phyloP scores from a whole-genome alignment of 2,113 vertebrate species.

The Collichthys lucidus region DNA sequence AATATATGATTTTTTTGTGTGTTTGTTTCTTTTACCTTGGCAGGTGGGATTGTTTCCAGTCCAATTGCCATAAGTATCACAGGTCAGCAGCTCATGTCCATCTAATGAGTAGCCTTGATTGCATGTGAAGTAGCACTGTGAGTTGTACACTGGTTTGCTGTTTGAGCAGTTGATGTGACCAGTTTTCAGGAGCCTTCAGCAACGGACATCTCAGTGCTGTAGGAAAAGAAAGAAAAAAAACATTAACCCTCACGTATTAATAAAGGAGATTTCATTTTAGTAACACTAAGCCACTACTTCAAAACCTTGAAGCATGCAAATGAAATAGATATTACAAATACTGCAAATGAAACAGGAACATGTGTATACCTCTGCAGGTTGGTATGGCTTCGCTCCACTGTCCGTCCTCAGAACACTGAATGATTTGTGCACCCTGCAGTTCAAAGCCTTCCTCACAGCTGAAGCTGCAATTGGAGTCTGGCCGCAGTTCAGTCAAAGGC shows the following conservation, averaged over 20 bases:
- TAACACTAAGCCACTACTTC: background rate
- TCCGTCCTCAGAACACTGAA: conserved; percentile 59
- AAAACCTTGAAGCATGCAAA: background rate
- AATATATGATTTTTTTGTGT: background rate
- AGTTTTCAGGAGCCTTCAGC: conserved; percentile 63
- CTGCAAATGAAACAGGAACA: background rate
- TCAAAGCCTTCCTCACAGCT: conserved; percentile 69
- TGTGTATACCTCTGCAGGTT: conserved; percentile 69
- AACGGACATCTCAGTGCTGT: conserved; percentile 70
- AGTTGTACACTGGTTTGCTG: conserved; percentile 41
- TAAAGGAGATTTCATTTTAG: background rate
- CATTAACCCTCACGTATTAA: background rate
- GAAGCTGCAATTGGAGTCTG: conserved; percentile 68
- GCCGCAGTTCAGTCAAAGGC: conserved; percentile 17
- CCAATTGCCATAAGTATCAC: conserved; percentile 76
- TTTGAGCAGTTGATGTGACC: conserved; percentile 74
- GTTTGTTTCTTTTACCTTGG: conserved; percentile 63
- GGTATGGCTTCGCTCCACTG: conserved; percentile 62
- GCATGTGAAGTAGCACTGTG: conserved; percentile 79
- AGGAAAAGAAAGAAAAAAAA: conserved; percentile 3
- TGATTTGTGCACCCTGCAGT: conserved; percentile 53
- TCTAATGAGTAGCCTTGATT: conserved; percentile 54
- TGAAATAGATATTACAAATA: background rate
- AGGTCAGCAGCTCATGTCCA: conserved; percentile 66
- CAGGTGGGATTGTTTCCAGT: conserved; percentile 72